Percentiles rank a stretch among this genome's conserved stretches.
phyloP scores from a whole-genome alignment of 1,140 invertebrate genomes.

The Procambarus clarkii region DNA sequence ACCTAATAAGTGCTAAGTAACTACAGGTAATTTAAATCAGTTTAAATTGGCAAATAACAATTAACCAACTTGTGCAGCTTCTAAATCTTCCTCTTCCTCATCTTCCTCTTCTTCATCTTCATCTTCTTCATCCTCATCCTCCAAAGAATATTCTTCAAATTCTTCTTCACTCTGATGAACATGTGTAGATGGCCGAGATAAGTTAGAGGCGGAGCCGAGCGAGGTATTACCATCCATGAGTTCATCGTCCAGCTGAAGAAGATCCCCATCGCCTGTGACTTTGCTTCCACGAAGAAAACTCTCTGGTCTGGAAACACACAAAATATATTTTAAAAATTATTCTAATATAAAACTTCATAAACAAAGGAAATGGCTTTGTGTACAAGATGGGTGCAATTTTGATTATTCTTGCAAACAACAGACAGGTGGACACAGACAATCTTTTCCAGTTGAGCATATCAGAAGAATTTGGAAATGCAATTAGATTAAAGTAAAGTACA shows the following conservation, averaged over 20 bases:
- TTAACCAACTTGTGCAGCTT: constrained; percentile 50
- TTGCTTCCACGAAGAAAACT: background rate
- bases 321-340: no score
- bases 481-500: no score
- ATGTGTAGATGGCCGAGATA: background rate
- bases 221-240: background rate
- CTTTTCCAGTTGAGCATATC: no score
- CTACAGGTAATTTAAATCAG: no score
- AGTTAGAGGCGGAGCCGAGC: background rate
- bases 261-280: constrained; percentile 8
- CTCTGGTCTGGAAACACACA: background rate
- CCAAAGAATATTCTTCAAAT: constrained; percentile 50
- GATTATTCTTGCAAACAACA: no score
- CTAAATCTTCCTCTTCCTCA: constrained; percentile 52
- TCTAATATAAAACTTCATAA: no score
- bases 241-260: constrained; percentile 30
- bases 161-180: constrained; percentile 39
- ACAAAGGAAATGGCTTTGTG: no score
- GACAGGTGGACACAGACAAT: no score
- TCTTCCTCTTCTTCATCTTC: constrained; percentile 57
- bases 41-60: background rate
- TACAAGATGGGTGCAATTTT: no score
- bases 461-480: no score
- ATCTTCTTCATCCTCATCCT: constrained; percentile 47
- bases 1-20: no score